These are phyloP conservation scores for Neotoma lepida DNA, from an alignment of 2,113 vertebrate species.

Conservation along the genomic window DNA sequence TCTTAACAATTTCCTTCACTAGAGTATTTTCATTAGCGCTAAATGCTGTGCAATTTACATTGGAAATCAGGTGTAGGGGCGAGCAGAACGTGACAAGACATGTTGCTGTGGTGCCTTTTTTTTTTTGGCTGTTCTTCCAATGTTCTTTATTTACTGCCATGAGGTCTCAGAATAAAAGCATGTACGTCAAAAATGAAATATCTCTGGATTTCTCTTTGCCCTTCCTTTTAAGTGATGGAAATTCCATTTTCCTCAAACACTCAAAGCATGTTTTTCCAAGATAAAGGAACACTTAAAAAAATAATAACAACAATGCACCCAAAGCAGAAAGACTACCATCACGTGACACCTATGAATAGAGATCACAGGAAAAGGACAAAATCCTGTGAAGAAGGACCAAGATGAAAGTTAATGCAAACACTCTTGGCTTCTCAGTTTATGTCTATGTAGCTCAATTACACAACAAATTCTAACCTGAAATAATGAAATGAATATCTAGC, in stretches of 20 bases:
- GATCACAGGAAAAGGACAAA: constrained; percentile 44
- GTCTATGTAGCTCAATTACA: neutral
- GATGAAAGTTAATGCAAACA: constrained; percentile 16
- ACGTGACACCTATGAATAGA: constrained; percentile 48
- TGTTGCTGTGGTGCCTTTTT: constrained; percentile 76
- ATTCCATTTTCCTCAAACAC: constrained; percentile 72
- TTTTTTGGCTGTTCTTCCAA: constrained; percentile 75
- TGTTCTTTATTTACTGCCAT: constrained; percentile 85
- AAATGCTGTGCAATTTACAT: constrained; percentile 92
- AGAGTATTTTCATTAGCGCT: constrained; percentile 91
- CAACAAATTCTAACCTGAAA: constrained; percentile 19
- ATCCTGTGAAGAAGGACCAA: constrained; percentile 1
- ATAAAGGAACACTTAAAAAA: constrained; percentile 72
- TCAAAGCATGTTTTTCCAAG: constrained; percentile 76
- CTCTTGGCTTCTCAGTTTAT: constrained; percentile 16
- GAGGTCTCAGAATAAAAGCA: constrained; percentile 82
- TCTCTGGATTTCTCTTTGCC: constrained; percentile 81
- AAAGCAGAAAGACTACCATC: constrained; percentile 67
- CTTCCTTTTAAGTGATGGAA: constrained; percentile 76
- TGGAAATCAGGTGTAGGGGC: constrained; percentile 89
- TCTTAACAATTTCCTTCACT: constrained; percentile 92
- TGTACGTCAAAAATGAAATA: constrained; percentile 78
- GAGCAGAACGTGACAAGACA: constrained; percentile 89
- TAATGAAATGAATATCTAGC: constrained; percentile 11
- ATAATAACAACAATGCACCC: constrained; percentile 64